Percentiles rank a stretch among this genome's conserved stretches.
phyloP scores from a whole-genome alignment of 2,888 invertebrate genomes.

The Odontomyia ornata region DNA sequence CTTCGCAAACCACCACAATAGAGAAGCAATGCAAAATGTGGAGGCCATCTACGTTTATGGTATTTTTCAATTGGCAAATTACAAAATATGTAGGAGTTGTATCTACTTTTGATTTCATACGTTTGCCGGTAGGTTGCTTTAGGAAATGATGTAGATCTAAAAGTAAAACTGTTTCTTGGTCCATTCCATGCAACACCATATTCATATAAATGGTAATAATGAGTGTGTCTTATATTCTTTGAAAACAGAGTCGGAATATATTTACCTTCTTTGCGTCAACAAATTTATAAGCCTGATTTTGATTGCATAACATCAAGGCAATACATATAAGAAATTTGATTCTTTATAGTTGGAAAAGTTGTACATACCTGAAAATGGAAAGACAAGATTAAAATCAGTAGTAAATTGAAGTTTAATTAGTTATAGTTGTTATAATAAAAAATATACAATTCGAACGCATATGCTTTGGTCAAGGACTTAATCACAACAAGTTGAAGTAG shows the following conservation, averaged over 20 bases:
- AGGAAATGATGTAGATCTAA: background rate
- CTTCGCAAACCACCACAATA: too few relatives aligned
- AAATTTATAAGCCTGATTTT: slow-evolving; percentile 10
- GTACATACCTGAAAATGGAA: slow-evolving; percentile 11
- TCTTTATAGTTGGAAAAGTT: background rate
- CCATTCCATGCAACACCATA: background rate
- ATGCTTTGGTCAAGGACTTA: too few relatives aligned
- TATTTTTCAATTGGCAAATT: slow-evolving; percentile 12
- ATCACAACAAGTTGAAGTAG: too few relatives aligned
- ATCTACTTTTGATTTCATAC: slow-evolving; percentile 9
- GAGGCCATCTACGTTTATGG: slow-evolving; percentile 24
- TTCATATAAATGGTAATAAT: background rate
- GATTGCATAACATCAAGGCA: slow-evolving; percentile 25
- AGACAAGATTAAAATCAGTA: background rate
- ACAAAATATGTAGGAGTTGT: slow-evolving; percentile 21
- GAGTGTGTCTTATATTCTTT: background rate
- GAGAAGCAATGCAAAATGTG: slow-evolving; percentile 8
- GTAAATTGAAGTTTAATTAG: too few relatives aligned
- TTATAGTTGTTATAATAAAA: too few relatives aligned
- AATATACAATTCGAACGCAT: too few relatives aligned
- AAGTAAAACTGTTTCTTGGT: background rate
- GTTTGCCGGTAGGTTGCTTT: background rate
- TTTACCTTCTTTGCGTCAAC: background rate
- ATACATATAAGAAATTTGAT: slow-evolving; percentile 27
- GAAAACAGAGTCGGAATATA: too few relatives aligned